Evolutionary conservation across 2,888 invertebrate species (phyloP), one percentile per base, ranked within the genome.

Genomic region (Crossocerus cetratus): DNA sequence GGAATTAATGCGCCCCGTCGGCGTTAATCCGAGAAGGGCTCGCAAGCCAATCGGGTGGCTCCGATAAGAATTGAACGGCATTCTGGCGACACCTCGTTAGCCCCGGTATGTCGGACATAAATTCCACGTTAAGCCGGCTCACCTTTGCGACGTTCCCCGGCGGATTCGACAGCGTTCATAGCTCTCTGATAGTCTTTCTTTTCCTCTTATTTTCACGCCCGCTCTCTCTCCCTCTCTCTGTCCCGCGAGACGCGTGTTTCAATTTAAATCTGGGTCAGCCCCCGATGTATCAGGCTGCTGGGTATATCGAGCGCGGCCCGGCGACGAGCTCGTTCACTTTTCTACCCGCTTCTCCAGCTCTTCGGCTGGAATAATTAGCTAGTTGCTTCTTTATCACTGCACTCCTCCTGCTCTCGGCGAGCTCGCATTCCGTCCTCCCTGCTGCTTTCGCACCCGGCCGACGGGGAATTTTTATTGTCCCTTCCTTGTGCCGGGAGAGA

Each of bases 21-120:
- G 81, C 78, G 81, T 79, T 85, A 82, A 83, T 85, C 78, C 82
- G 74, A 68, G 78, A 74, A 67, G 73, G 82, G 84, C 86, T 86
- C 85, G 85, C 86, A 83, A 87, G 81, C 82, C 83, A 82, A 85
- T 84, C 84, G 77, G 83, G 79, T 21, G 77, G 63, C 66, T 68
- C 65, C 81, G 83, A 86, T 86, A 85, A 85, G 84, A 86, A 87
- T 87, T 78, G 78, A 82, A 82, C 66, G 76, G 73, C 80, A 83
- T 78, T 75, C 78, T 69, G 63, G 76, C 76, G 77, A 80, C 81
- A 77, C 80, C 83, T 85, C 81, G 78, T 85, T 85, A 83, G 80
- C 68, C 63, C 61, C 43, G 42, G 65, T 72, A 49, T 73, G 83
- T 78, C 69, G 65, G 45, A 72, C 76, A 78, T 83, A 83, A 82